These are phyloP conservation scores for Cyanocitta stelleri DNA, from an alignment of 2,113 vertebrate species.

Conservation along the genomic window DNA sequence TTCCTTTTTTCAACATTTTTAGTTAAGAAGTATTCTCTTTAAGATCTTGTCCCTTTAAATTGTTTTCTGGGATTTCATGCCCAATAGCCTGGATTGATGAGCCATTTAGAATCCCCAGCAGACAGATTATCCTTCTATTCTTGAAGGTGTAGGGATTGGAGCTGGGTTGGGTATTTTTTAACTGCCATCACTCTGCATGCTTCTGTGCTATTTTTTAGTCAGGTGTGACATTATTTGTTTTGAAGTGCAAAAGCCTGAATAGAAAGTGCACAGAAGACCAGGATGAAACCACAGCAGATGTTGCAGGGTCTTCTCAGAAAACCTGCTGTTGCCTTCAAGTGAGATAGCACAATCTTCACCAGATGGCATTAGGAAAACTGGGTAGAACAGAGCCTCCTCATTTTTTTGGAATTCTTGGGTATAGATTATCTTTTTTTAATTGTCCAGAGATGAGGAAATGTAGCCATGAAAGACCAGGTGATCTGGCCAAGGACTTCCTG, in stretches of 20 bases:
- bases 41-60: neutral
- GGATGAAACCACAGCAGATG: neutral
- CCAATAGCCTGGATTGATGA: neutral
- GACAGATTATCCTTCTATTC: neutral
- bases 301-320: neutral
- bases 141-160: neutral
- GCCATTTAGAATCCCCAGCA: neutral
- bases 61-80: neutral
- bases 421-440: neutral
- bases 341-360: neutral
- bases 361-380: neutral
- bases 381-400: neutral
- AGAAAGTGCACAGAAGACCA: neutral
- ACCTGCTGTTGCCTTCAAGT: neutral
- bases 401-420: neutral
- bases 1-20: neutral
- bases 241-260: neutral
- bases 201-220: neutral
- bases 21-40: neutral
- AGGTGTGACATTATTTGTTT: neutral
- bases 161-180: neutral
- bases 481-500: neutral
- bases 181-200: neutral
- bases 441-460: neutral
- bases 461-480: neutral